Percentiles rank a stretch among this genome's conserved stretches.
These are phyloP conservation scores for Theristicus caerulescens DNA, from an alignment of 2,113 vertebrate genomes.

Conservation along the genomic window DNA sequence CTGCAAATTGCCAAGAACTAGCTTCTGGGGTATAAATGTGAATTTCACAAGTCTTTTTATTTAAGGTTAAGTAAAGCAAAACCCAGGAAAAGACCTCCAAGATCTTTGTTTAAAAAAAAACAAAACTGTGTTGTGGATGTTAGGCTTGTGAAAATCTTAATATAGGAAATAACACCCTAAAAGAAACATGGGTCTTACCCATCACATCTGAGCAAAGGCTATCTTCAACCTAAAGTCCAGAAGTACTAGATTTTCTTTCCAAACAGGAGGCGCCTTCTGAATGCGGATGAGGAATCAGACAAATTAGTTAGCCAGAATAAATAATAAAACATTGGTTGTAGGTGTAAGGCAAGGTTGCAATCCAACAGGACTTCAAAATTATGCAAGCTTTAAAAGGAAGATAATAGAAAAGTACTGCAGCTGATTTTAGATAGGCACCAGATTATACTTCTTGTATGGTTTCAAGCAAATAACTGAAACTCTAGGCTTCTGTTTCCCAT, in stretches of 20 bases:
- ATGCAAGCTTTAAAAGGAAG: not conserved
- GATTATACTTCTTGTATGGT: not conserved
- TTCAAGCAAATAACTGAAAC: not conserved
- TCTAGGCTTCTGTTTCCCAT: not conserved
- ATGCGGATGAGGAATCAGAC: not conserved
- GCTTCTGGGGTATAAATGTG: not conserved
- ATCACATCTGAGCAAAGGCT: too few species aligned
- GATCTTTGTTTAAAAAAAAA: not conserved
- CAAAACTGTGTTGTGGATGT: not conserved
- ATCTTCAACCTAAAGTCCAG: not conserved
- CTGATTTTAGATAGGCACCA: not conserved
- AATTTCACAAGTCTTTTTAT: not conserved
- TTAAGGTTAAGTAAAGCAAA: not conserved
- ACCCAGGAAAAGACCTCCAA: not conserved
- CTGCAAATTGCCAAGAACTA: not conserved
- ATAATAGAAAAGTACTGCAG: not conserved
- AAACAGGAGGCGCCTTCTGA: not conserved
- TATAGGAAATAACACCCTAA: not conserved
- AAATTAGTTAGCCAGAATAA: not conserved
- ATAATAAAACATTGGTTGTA: not conserved
- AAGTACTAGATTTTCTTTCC: not conserved
- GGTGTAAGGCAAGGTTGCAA: not conserved
- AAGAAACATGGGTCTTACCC: not conserved
- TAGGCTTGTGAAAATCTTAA: not conserved
- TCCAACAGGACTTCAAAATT: not conserved